phyloP scores from a whole-genome alignment of 2,797 vertebrate genomes.

The Parauchenoglanis punctatus region DNA sequence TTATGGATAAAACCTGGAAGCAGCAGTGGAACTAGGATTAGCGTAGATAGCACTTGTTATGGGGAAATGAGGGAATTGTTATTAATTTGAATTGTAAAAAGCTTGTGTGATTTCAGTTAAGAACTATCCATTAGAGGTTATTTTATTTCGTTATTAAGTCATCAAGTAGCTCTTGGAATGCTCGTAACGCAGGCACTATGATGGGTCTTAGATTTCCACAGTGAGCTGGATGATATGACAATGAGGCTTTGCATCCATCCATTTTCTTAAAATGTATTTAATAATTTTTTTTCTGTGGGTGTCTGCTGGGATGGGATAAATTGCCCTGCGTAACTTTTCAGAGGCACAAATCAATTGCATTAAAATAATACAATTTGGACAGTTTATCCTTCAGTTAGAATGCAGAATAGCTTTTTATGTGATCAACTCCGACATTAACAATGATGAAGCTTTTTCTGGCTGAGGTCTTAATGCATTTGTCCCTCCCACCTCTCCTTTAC shows the following conservation, averaged over 20 bases:
- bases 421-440: slow-evolving; percentile 28
- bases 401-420: slow-evolving; percentile 21
- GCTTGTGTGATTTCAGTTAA: background rate
- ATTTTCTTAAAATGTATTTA: background rate
- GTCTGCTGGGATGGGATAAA: slow-evolving; percentile 53
- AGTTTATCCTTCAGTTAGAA: slow-evolving; percentile 5
- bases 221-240: slow-evolving; percentile 36
- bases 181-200: too few relatives aligned
- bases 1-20: slow-evolving; percentile 1
- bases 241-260: slow-evolving; percentile 7
- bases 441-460: background rate
- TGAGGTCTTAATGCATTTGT: background rate
- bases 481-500: background rate
- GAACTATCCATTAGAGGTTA: background rate
- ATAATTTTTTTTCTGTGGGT: slow-evolving; percentile 51
- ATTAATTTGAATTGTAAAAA: background rate
- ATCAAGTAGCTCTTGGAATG: background rate
- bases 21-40: slow-evolving; percentile 68
- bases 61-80: slow-evolving; percentile 87
- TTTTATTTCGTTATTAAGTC: background rate
- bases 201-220: background rate
- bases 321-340: background rate
- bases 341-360: slow-evolving; percentile 44
- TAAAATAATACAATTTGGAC: slow-evolving; percentile 61
- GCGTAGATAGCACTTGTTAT: slow-evolving; percentile 90